Evolutionary conservation across 2,797 vertebrate genomes (phyloP).

Genomic region (Helicolenus hilgendorfi): DNA sequence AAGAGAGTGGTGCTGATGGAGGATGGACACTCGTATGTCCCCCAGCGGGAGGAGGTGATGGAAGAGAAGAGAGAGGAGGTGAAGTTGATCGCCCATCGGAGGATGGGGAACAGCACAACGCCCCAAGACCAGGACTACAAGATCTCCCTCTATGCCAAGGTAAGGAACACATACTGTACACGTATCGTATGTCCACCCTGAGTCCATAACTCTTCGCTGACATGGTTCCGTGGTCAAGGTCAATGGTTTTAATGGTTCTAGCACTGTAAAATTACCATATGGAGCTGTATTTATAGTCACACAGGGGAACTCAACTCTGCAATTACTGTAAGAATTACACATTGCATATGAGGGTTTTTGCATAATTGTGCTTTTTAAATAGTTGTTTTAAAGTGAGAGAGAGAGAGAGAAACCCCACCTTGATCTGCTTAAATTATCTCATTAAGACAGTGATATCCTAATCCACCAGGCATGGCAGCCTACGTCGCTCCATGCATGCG

Average conservation of each 20-base stretch:
- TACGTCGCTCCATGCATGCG: constrained; percentile 12
- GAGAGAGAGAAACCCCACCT: background rate
- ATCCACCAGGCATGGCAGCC: constrained; percentile 38
- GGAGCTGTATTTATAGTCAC: too few relatives aligned
- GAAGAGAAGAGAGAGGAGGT: constrained; percentile 56
- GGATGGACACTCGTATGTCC: constrained; percentile 66
- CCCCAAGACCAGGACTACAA: constrained; percentile 67
- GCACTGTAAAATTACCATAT: background rate
- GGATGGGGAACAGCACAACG: constrained; percentile 27
- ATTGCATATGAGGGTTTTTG: too few relatives aligned
- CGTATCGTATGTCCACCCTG: background rate
- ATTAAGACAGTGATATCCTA: constrained; percentile 63
- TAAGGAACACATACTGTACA: constrained; percentile 40
- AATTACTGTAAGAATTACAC: too few relatives aligned
- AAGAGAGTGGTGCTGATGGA: constrained; percentile 78
- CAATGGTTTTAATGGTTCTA: background rate
- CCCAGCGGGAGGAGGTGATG: constrained; percentile 47
- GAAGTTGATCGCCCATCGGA: constrained; percentile 40
- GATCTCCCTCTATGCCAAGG: constrained; percentile 89
- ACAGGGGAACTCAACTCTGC: too few relatives aligned
- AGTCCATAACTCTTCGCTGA: background rate
- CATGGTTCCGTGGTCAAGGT: background rate
- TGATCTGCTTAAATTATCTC: constrained; percentile 66
- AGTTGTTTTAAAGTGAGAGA: too few relatives aligned
- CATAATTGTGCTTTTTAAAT: too few relatives aligned